Evolutionary conservation across 2,797 vertebrate genomes (phyloP), one percentile per base, ranked within the genome.

Genomic region (Malurus splendens): DNA sequence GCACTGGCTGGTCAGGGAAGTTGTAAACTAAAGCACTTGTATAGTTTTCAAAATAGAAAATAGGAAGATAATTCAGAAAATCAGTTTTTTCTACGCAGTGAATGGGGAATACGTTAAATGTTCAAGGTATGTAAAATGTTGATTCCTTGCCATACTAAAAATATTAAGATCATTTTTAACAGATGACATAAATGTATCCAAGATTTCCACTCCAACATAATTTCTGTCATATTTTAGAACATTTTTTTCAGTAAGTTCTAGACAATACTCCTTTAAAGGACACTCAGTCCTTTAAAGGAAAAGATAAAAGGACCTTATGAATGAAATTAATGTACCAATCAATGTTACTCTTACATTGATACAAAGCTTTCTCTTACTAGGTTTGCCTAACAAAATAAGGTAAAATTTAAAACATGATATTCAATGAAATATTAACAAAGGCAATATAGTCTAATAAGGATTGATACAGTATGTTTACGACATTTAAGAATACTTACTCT

Each of bases 401-500:
- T 19, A 66, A 71, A 24, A 50, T 65, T 23, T 24, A 42, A 64
- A 57, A n/a, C 50, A 59, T 1, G 4, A 66, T 82, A 68, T 62
- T 17, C 55, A 81, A 56, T 52, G 45, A 62, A 52, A 60, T 33
- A 18, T 18, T 45, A 74, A 71, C 10, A 30, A 51, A n/a, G 12
- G 20, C 24, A 59, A 75, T 32, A 2, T 28, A 73, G 38, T 50
- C 10, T 54, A 64, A 41, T 18, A 82, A 39, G 8, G 42, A 71
- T 76, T 48, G 60, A 33, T 61, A 36, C 5, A 56, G 17, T 47
- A 54, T 4, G 5, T 30, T 75, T 64, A 65, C 8, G 39, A 17
- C 44, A 9, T 41, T 78, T 55, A 85, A 66, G 47, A 71, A 66
- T 42, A 90, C 89, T 93, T 94, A 96, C 96, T 75, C 7, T 90